These are phyloP conservation scores for Ceyx melanurus DNA, from an alignment of 2,113 vertebrate genomes.

Conservation along the genomic window DNA sequence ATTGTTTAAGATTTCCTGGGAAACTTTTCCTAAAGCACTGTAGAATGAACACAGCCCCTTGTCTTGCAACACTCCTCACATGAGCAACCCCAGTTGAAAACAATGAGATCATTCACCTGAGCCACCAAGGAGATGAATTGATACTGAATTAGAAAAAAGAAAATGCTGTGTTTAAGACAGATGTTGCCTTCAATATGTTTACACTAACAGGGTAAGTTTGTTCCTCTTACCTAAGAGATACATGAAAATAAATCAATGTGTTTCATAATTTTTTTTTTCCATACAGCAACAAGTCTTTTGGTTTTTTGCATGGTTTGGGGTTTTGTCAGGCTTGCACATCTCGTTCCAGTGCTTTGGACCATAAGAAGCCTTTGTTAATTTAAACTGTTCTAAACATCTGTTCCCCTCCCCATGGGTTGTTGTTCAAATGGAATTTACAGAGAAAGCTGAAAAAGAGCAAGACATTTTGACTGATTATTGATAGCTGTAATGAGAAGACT, in stretches of 20 bases:
- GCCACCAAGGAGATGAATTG: not conserved
- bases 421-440: not conserved
- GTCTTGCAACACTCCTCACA: not conserved
- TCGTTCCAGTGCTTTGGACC: not conserved
- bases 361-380: not conserved
- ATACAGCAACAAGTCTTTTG: not conserved
- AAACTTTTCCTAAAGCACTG: not conserved
- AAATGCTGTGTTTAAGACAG: not conserved
- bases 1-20: not conserved
- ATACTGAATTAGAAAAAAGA: not conserved
- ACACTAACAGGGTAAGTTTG: not conserved
- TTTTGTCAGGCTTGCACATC: not conserved
- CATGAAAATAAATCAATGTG: not conserved
- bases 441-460: not conserved
- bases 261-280: not conserved
- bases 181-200: not conserved
- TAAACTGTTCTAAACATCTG: not conserved
- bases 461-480: not conserved
- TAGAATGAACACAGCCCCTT: not conserved
- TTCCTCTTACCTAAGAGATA: not conserved
- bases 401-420: not conserved
- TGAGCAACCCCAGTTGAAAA: not conserved
- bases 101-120: not conserved
- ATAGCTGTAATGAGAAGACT: conserved; percentile 7
- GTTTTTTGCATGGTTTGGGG: not conserved